A percentile compares a stretch with the other conserved stretches of the same genome.
These are phyloP conservation scores for Phainopepla nitens DNA, from an alignment of 2,113 vertebrate genomes.

Conservation along the genomic window DNA sequence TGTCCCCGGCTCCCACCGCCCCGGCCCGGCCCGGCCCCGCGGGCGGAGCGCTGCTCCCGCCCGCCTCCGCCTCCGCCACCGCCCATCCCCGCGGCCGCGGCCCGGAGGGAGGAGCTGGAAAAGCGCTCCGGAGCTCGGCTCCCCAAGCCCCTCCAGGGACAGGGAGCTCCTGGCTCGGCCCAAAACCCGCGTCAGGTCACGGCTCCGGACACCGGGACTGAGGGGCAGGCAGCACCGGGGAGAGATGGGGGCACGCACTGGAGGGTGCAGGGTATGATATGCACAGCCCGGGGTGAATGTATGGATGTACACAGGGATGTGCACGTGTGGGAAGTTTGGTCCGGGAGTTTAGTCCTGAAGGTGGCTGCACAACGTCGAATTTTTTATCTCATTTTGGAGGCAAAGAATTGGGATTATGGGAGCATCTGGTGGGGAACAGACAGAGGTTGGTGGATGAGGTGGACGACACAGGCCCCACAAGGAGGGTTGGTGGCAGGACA, in stretches of 20 bases:
- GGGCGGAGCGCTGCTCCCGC: background rate
- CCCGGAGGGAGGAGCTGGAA: background rate
- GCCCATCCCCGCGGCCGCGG: background rate
- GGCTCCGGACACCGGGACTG: background rate
- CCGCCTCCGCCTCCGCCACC: background rate
- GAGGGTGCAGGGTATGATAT: accelerated
- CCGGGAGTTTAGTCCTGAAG: background rate
- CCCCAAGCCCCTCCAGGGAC: background rate
- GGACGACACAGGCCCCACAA: accelerated
- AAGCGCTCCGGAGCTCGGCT: background rate
- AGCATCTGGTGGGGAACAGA: accelerated
- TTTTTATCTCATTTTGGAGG: background rate
- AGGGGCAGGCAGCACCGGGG: background rate
- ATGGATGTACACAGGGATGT: background rate
- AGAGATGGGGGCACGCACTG: accelerated
- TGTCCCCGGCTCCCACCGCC: background rate
- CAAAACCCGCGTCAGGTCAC: no score
- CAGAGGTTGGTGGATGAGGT: background rate
- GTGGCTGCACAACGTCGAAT: no score
- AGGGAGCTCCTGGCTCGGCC: no score
- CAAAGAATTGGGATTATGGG: background rate
- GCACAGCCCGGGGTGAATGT: no score
- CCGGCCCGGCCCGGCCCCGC: background rate
- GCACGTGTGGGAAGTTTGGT: no score
- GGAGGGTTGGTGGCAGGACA: background rate